Base-by-base conservation (phyloP, 2,888 invertebrate species). In the Ormyrus pomaceus region DNA sequence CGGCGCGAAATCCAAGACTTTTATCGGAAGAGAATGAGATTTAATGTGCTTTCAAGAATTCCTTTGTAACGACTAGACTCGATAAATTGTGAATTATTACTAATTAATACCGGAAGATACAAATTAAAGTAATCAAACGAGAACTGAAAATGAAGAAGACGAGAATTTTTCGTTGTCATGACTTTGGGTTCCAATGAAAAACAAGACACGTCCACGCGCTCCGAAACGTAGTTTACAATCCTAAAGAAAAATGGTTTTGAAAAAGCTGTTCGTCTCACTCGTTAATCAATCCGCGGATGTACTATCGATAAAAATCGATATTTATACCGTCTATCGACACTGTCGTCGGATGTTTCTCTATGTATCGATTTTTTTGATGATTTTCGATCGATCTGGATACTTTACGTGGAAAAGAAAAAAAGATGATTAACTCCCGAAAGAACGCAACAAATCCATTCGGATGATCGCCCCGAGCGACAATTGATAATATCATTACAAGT, bases 401-500 rank as follows among this genome's bases (percentile, higher is more conserved):
- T 34, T 34, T 34, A 34, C 34, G 10, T 6, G 11, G 34, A 62
- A 46, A 2, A 62, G 11, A 62, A 11, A 9, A 9, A 62, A 46
- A 45, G 9, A 11, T 9, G 46, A n/a, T 46, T 19, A 66, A 66
- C 19, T 19, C 51, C 34, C 48, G 51, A 66, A 66, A 51, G 34
- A 34, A 34, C 34, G 34, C 34, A 34, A 34, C 34, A 34, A 34
- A 34, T 34, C 34, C 34, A 34, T 34, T 34, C 34, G 34, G 34
- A 34, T 34, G 34, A 34, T 89, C 87, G 86, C 85, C 45, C 64
- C 55, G 50, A 88, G 88, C 87, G 88, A 85, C 86, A 87, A 89
- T 86, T 84, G 87, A 89, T 87, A 88, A 89, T 89, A 89, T 89
- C 89, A 89, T 86, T 89, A 89, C 81, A 85, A 34, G 86, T 87